A percentile compares a stretch with the other conserved stretches of the same genome.
Conservation (phyloP, 2,888 invertebrate genomes). For the Pheosia tremula region DNA sequence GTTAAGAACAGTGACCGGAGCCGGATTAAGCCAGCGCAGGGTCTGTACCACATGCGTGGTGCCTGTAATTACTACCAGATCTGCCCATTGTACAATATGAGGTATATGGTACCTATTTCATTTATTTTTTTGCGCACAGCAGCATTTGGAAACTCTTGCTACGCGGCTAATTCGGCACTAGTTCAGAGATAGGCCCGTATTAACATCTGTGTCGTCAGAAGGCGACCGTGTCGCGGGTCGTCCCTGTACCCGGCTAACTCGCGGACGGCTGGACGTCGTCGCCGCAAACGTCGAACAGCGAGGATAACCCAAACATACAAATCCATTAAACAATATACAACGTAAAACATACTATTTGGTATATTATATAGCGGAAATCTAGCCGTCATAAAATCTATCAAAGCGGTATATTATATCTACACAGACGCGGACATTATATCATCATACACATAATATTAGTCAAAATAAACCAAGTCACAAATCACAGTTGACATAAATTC, state of each 20-base stretch:
- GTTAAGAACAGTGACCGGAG: too few relatives aligned
- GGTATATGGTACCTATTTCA: too few relatives aligned
- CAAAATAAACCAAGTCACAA: slow-evolving; percentile 82
- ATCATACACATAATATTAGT: slow-evolving; percentile 78
- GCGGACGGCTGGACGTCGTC: background rate
- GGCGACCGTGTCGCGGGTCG: background rate
- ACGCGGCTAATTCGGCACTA: too few relatives aligned
- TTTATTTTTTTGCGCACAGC: too few relatives aligned
- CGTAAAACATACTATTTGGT: slow-evolving; percentile 84
- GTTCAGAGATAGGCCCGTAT: too few relatives aligned
- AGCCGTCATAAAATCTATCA: slow-evolving; percentile 81
- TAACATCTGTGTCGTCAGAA: too few relatives aligned
- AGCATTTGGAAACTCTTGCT: too few relatives aligned
- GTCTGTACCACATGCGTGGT: too few relatives aligned
- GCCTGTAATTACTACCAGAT: too few relatives aligned
- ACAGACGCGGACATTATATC: slow-evolving; percentile 68
- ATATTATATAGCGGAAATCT: slow-evolving; percentile 82
- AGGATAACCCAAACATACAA: slow-evolving; percentile 64
- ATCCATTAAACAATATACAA: slow-evolving; percentile 79
- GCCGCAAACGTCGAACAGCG: slow-evolving; percentile 31
- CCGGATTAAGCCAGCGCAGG: too few relatives aligned
- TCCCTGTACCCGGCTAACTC: too few relatives aligned
- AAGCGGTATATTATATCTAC: slow-evolving; percentile 75
- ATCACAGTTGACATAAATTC: slow-evolving; percentile 84
- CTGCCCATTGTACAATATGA: too few relatives aligned